Conservation (phyloP, 1,140 invertebrate species). For the Hesperophylax magnus region DNA sequence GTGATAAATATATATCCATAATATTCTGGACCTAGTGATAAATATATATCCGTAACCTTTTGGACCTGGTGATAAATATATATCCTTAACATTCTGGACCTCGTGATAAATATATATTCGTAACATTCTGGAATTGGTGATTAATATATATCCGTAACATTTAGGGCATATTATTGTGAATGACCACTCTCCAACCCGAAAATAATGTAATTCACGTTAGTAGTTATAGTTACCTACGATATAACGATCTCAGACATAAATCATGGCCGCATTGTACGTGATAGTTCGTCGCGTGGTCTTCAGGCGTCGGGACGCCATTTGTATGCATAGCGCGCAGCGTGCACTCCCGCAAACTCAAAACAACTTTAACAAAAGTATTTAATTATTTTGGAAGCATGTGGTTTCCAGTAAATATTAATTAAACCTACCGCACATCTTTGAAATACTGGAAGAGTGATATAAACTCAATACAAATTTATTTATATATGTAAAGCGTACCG, state of each 20-base stretch:
- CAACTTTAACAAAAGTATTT: too few species aligned
- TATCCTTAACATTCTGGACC: not conserved
- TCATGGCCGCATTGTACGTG: not conserved
- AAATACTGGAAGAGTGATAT: too few species aligned
- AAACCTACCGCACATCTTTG: too few species aligned
- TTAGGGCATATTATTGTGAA: not conserved
- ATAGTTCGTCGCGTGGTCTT: not conserved
- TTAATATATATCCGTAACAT: slow-evolving; percentile 6
- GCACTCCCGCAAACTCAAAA: too few species aligned
- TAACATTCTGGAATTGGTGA: not conserved
- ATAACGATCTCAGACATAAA: not conserved
- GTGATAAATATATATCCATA: slow-evolving; percentile 4
- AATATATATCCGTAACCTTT: slow-evolving; percentile 13
- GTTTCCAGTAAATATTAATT: too few species aligned
- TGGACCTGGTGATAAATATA: not conserved
- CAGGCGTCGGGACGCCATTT: too few species aligned
- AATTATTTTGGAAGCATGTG: too few species aligned
- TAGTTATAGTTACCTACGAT: not conserved
- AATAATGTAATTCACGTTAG: slow-evolving; percentile 29
- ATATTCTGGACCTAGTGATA: not conserved
- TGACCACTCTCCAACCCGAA: not conserved
- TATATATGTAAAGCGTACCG: too few species aligned
- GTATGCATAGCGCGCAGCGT: too few species aligned
- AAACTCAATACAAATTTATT: too few species aligned
- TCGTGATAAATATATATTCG: too few species aligned